Evolutionary conservation across 2,113 vertebrate genomes (phyloP), one percentile per base, ranked within the genome.

Genomic region (Pampusana beccarii): DNA sequence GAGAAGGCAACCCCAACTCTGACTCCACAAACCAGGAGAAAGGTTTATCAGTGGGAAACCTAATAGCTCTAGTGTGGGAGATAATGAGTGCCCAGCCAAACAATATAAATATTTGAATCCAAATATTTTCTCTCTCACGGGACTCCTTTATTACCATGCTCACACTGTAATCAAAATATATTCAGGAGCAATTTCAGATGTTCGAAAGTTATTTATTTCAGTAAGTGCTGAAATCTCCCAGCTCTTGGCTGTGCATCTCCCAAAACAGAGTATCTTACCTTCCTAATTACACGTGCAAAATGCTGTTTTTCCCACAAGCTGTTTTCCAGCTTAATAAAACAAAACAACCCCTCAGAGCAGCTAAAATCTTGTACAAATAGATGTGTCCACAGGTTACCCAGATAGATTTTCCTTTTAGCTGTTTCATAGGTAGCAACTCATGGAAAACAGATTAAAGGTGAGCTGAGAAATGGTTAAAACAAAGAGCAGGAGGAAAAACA

Each of bases 141-240:
- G 82, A 54, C 10, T 83, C 26, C 79, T 83, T 88, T 92, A 95
- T 83, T 95, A 66, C n/a, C 75, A 62, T 67, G 60, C 51, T 90
- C 34, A 70, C 36, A 50, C 46, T 73, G 40, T 67, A 90, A 90
- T 95, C 46, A 88, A 92, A 96, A 84, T 77, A 80, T 36, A 88
- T 88, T 94, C 64, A 88, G 54, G 56, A 91, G 23, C 38, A 80
- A 92, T 84, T 92, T 94, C 54, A 78, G 31, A 58, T 3, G 2
- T 70, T 93, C 64, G 58, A 88, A 93, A 80, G 42, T 36, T 94
- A 28, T 94, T 94, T 91, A 58, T 83, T 95, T 95, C 67, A 78
- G 24, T 64, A 84, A 92, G 56, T 67, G 56, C 60, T 56, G 90
- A 92, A 94, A 90, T 88, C 51, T 93, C 26, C 23, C 36, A 56